Conservation (phyloP, 2,113 vertebrate genomes). For the Melanerpes aurifrons region DNA sequence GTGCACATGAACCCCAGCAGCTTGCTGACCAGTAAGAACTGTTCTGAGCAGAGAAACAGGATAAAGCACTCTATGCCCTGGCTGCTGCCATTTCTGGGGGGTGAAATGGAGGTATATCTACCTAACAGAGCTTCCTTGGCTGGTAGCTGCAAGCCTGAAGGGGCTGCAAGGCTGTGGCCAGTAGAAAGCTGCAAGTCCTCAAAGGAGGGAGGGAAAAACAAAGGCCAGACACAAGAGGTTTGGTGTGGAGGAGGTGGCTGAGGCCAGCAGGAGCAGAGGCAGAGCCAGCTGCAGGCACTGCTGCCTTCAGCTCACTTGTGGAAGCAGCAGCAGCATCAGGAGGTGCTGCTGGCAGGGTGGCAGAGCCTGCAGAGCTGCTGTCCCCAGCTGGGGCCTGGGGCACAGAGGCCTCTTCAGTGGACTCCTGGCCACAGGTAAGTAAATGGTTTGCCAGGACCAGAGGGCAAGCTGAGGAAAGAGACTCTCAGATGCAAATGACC, state of each 20-base stretch:
- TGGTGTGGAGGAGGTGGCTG: background rate
- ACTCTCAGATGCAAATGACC: background rate
- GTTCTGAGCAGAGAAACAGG: background rate
- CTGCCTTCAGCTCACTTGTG: conserved; percentile 32
- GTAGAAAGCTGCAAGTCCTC: background rate
- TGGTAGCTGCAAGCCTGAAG: background rate
- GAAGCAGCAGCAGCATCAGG: background rate
- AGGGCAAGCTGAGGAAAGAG: background rate
- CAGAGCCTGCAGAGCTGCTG: background rate
- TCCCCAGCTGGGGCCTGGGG: background rate
- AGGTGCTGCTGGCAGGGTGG: background rate
- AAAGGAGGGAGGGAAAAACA: background rate
- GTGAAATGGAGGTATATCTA: background rate
- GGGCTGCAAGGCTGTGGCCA: background rate
- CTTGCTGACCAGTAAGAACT: background rate
- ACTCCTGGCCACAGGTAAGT: background rate
- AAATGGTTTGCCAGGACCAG: background rate
- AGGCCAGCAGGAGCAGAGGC: background rate
- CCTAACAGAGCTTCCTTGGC: background rate
- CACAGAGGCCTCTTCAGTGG: background rate
- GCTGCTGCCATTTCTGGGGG: background rate
- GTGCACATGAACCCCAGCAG: background rate
- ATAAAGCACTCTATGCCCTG: background rate
- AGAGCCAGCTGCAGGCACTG: background rate
- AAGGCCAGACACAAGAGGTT: conserved; percentile 15